Base-by-base conservation (phyloP, 2,113 vertebrate genomes). In the Patagioenas fasciata region DNA sequence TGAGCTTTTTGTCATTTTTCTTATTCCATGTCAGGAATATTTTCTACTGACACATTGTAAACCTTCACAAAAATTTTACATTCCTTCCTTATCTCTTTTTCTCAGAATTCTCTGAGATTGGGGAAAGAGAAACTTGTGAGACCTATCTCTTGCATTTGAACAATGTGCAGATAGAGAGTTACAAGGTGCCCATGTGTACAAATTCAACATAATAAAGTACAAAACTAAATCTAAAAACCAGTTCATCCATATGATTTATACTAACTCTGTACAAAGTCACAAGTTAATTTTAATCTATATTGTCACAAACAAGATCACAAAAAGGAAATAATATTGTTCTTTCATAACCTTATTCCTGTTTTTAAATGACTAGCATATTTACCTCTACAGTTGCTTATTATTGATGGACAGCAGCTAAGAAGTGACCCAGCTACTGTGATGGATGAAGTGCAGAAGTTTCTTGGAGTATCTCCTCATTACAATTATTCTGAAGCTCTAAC, bases 361-460 rank as follows among this genome's bases (percentile, higher is more conserved):
- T 75, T 67, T 85, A 91, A 96, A 83, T 5, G 32, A 29, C 24
- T 48, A 80, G 25, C 87, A 23, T 93, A 51, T 97, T 66, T 95
- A 66, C 85, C 57, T 28, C 92, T 89, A 24, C 95, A 99, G 99
- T 97, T 99, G 96, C 98, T 99, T 94, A 99, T 99, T 94, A 98
- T 99, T 81, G 99, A 99, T 69, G 99, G 99, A 65, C 99, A 99
- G 97, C 99, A 99, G 97, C 97, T 99, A 94, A 99, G 99, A 96
- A 98, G 97, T 53, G 99, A 99, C 96, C 99, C 99, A 47, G 98
- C 99, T 19, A 97, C 98, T 38, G 98, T 99, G 94, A 99, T 99
- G 99, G 99, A 99, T 88, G 99, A 98, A 97, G 98, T 99, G 20
- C 99, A 99, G 98, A 99, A 98, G 98, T 99, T 99, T 94, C 97